These are phyloP conservation scores for Mobula birostris DNA, from an alignment of 2,113 vertebrate species.

Conservation along the genomic window DNA sequence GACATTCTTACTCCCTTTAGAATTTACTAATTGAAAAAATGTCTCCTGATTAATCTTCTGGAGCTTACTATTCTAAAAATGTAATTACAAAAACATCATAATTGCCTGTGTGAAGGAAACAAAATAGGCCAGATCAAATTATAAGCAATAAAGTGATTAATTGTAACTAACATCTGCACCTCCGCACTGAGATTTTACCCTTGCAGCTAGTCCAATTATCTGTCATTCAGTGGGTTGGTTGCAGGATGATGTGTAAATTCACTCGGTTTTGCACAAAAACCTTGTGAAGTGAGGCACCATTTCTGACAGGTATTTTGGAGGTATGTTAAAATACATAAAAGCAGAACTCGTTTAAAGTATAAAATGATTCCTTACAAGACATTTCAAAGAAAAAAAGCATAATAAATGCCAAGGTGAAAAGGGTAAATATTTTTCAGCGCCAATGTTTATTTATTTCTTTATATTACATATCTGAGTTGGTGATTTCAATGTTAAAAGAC, in stretches of 20 bases:
- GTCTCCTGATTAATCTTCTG: not conserved
- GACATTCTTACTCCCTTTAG: not conserved
- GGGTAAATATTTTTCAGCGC: not conserved
- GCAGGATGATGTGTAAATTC: not conserved
- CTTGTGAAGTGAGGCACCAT: not conserved
- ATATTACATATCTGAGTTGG: not conserved
- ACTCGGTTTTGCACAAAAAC: not conserved
- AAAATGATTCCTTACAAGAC: not conserved
- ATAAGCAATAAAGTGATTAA: not conserved
- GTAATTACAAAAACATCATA: not conserved
- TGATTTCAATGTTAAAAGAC: not conserved
- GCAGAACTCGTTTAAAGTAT: not conserved
- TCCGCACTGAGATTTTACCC: not conserved
- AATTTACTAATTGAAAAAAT: not conserved
- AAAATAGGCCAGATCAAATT: not conserved
- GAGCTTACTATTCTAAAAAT: not conserved
- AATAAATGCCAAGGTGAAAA: too few relatives aligned
- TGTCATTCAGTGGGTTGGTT: not conserved
- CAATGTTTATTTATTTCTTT: not conserved
- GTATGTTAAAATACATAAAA: too few relatives aligned
- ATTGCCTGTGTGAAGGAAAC: not conserved
- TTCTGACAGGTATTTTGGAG: not conserved
- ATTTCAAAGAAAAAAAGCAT: not conserved
- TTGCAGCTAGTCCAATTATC: not conserved
- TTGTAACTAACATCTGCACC: not conserved